Percentiles rank a stretch among this genome's conserved stretches.
These are phyloP conservation scores for Zaprionus lachaisei DNA, from an alignment of 1,140 invertebrate species.

Conservation along the genomic window DNA sequence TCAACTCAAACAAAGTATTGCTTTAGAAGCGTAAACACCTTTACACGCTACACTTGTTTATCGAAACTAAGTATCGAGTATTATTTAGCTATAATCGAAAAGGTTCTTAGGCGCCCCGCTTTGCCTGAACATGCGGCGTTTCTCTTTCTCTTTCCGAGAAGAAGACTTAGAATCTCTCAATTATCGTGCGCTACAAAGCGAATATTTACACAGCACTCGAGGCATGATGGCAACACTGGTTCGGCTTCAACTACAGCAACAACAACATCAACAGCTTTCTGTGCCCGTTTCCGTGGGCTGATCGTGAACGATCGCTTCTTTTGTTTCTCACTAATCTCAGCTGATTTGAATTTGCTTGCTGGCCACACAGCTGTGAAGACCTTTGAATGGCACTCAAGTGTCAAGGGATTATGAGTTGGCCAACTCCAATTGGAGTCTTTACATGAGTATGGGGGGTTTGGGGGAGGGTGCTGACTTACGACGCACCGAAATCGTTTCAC, in stretches of 20 bases:
- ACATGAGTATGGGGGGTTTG: not conserved
- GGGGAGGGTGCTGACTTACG: not conserved
- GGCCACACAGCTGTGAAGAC: conserved; percentile 45
- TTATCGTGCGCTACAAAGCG: conserved; percentile 55
- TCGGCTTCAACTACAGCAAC: conserved; percentile 2
- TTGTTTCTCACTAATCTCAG: conserved; percentile 73
- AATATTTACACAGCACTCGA: conserved; percentile 78
- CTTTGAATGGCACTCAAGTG: conserved; percentile 55
- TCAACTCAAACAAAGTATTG: not conserved
- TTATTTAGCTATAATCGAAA: not conserved
- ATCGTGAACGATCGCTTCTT: conserved; percentile 34
- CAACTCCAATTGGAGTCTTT: conserved; percentile 36
- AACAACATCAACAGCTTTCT: conserved; percentile 3
- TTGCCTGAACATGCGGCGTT: conserved; percentile 5
- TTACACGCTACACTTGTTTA: not conserved
- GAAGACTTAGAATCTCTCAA: conserved; percentile 59
- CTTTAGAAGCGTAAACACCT: not conserved
- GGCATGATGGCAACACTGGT: conserved; percentile 64
- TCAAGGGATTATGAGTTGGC: conserved; percentile 57
- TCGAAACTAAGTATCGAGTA: not conserved
- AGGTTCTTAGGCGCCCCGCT: conserved; percentile 32
- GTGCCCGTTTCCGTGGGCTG: conserved; percentile 45
- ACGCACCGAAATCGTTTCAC: conserved; percentile 52
- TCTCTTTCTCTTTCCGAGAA: conserved; percentile 39
- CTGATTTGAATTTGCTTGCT: conserved; percentile 53